Conservation (phyloP, 2,797 vertebrate genomes). For the Acrocephalus scirpaceus region DNA sequence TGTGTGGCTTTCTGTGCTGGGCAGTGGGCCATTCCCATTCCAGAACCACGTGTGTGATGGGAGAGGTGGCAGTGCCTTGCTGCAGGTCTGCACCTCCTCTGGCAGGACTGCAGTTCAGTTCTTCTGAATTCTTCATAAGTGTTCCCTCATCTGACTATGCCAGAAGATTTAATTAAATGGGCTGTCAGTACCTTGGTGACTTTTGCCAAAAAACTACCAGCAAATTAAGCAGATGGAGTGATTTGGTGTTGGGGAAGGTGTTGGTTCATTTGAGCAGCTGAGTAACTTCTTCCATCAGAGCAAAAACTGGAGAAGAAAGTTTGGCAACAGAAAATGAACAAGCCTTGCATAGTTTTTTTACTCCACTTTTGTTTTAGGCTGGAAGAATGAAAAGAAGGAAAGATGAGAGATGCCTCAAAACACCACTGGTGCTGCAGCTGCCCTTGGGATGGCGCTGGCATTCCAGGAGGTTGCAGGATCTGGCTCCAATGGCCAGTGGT, state of each 20-base stretch:
- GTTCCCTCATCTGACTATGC: neutral
- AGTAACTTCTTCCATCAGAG: neutral
- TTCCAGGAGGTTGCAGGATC: neutral
- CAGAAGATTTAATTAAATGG: neutral
- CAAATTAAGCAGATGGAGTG: neutral
- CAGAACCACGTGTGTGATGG: fast-evolving
- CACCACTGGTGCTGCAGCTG: neutral
- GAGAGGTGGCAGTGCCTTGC: neutral
- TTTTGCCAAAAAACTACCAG: neutral
- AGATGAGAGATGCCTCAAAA: neutral
- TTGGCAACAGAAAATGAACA: neutral
- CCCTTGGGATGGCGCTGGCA: neutral
- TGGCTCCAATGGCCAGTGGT: neutral
- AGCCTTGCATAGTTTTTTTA: neutral
- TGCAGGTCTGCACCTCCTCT: neutral
- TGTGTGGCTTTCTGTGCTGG: neutral
- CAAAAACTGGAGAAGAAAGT: neutral
- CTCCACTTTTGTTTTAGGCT: neutral
- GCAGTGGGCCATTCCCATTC: neutral
- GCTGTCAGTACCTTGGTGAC: neutral
- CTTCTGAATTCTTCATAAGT: neutral
- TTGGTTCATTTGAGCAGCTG: neutral
- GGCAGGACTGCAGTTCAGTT: neutral
- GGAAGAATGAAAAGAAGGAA: neutral
- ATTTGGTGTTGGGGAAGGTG: neutral